Base-by-base conservation (phyloP, 2,797 vertebrate species). In the Mus spretus region DNA sequence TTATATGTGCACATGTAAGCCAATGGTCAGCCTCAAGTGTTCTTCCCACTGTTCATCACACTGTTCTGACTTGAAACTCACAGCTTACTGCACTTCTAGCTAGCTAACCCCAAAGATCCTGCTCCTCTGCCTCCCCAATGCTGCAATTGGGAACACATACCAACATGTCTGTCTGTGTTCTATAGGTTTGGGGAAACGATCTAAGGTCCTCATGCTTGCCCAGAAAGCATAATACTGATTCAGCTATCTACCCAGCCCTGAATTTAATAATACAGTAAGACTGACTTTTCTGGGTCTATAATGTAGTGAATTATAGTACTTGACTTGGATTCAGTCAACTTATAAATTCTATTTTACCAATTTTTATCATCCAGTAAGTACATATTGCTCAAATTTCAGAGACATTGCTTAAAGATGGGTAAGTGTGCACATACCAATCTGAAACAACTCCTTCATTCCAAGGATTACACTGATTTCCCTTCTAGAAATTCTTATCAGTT, bases 251-350 rank as follows among this genome's bases (percentile, higher is more conserved):
- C 34, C 14, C 9, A 57, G 14, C 5, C 34, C 22, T 13, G 53
- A 53, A 87, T 90, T 92, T 95, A 57, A 74, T 80, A 47, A 86
- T 80, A 85, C 15, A 94, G 28, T 59, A 31, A 78, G 3, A 81
- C 7, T 80, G 17, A 70, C n/a, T 89, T 79, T 57, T 87, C 55
- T 77, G n/a, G 26, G 20, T 44, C 92, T 79, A 20, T 63, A 91
- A 59, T n/a, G 0, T 86, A 91, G 11, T 65, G 6, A 90, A 77
- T 85, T 89, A 59, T 24, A 84, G 10, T 70, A 55, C 4, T 47
- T 89, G 40, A 80, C 34, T 84, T 75, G 1, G 11, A 72, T 12
- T 67, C 1, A 37, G 22, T n/a, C 5, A 70, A 20, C 31, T 84
- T 65, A 83, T 89, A 5, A 34, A 78, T 90, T 81, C 8, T 83